Percentiles rank a stretch among this genome's conserved stretches.
Evolutionary conservation across 1,140 invertebrate species (phyloP).

Genomic region (Cyclargus thomasi): DNA sequence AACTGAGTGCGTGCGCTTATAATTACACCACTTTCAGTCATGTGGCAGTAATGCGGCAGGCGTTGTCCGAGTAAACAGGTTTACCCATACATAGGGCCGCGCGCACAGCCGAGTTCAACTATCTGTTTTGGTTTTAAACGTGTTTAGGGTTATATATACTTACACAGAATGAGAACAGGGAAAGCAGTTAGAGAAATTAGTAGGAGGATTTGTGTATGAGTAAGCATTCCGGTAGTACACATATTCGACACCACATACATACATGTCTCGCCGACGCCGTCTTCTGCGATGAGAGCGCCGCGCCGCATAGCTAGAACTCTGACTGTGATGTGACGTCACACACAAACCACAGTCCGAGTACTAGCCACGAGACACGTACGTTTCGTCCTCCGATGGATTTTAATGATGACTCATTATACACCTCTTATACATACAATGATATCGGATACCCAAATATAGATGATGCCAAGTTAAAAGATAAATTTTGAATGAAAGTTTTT

Average conservation of each 20-base stretch:
- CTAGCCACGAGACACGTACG: constrained; percentile 78
- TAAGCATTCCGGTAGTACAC: constrained; percentile 30
- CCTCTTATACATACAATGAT: background rate
- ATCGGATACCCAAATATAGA: background rate
- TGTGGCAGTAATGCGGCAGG: too few species aligned
- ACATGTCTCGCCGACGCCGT: constrained; percentile 16
- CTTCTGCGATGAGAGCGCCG: constrained; percentile 24
- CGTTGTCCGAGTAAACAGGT: too few species aligned
- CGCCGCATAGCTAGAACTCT: constrained; percentile 90
- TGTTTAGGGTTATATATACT: background rate
- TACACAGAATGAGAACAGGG: background rate
- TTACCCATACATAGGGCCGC: too few species aligned
- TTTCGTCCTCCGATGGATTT: background rate
- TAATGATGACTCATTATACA: background rate
- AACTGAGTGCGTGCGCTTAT: too few species aligned
- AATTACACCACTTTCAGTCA: too few species aligned
- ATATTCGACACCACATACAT: constrained; percentile 17
- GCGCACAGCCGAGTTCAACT: too few species aligned
- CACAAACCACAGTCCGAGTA: constrained; percentile 88
- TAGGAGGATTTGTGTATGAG: constrained; percentile 10
- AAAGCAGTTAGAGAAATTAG: background rate
- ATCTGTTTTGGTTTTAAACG: background rate
- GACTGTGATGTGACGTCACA: constrained; percentile 89
- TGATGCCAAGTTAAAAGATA: background rate
- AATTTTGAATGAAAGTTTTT: too few species aligned